Conservation (phyloP, 2,888 invertebrate species). For the Charanyca ferruginea region DNA sequence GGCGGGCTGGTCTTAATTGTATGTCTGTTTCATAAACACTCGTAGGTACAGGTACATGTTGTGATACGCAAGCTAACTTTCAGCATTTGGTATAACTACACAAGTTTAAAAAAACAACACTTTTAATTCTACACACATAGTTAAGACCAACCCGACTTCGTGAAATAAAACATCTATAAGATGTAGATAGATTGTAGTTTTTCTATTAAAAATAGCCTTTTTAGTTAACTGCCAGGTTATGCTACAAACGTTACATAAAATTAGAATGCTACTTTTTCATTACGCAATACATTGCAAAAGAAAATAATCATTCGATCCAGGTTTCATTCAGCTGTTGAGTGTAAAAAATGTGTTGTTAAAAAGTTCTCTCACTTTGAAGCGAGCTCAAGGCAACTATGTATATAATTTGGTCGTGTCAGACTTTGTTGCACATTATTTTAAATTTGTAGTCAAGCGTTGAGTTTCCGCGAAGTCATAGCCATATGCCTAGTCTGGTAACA, state of each 20-base stretch:
- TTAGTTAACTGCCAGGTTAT: neutral
- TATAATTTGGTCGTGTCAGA: slow-evolving; percentile 22
- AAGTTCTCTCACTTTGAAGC: slow-evolving; percentile 22
- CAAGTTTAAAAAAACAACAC: no score
- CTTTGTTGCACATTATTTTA: slow-evolving; percentile 49
- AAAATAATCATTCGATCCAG: slow-evolving; percentile 38
- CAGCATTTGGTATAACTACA: no score
- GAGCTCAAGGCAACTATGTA: slow-evolving; percentile 26
- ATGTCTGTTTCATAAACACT: neutral
- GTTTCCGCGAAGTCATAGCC: slow-evolving; percentile 28
- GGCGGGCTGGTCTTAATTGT: neutral
- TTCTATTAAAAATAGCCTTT: slow-evolving; percentile 3
- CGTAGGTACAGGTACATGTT: no score
- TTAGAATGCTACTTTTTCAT: slow-evolving; percentile 3
- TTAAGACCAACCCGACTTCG: neutral
- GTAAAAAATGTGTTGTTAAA: slow-evolving; percentile 32
- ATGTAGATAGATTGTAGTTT: slow-evolving; percentile 27
- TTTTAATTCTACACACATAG: neutral
- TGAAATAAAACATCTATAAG: slow-evolving; percentile 1
- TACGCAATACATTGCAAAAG: slow-evolving; percentile 22
- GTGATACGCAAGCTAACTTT: no score
- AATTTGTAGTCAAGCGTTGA: slow-evolving; percentile 12
- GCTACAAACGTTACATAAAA: slow-evolving; percentile 4
- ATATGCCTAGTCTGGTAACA: slow-evolving; percentile 26
- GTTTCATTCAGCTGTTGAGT: slow-evolving; percentile 25